phyloP scores from a whole-genome alignment of 1,140 invertebrate species.

The Drosophila tani region DNA sequence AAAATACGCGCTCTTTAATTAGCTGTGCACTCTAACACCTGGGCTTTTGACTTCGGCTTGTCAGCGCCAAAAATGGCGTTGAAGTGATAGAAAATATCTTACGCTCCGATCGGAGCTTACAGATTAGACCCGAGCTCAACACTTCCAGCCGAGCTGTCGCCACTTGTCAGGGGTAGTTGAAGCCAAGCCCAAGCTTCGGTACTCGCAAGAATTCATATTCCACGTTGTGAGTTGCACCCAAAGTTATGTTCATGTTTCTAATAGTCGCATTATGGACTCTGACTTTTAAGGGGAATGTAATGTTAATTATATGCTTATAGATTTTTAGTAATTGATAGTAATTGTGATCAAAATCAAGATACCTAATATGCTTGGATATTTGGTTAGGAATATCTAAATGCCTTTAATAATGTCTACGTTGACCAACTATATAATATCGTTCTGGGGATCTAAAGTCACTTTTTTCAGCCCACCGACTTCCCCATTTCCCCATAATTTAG shows the following conservation, averaged over 20 bases:
- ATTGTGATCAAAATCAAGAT: neutral
- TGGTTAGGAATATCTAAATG: neutral
- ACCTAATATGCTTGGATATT: neutral
- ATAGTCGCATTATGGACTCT: conserved; percentile 24
- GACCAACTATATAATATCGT: neutral
- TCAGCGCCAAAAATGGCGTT: conserved; percentile 28
- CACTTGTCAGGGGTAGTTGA: conserved; percentile 54
- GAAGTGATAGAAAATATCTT: conserved; percentile 18
- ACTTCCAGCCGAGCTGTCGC: conserved; percentile 45
- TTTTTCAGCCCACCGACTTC: neutral
- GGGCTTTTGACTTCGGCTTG: conserved; percentile 23
- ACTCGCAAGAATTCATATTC: conserved; percentile 38
- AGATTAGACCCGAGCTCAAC: conserved; percentile 43
- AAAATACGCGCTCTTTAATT: conserved; percentile 57
- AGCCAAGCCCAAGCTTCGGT: conserved; percentile 54
- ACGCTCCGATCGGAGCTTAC: conserved; percentile 41
- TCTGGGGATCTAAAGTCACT: neutral
- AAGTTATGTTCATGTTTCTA: conserved; percentile 23
- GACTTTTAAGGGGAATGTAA: conserved; percentile 13
- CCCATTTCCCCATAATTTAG: neutral
- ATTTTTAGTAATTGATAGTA: conserved; percentile 8
- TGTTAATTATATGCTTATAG: conserved; percentile 37
- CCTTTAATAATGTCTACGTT: conserved; percentile 1
- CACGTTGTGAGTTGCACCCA: conserved; percentile 41
- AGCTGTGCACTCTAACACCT: conserved; percentile 36